These are phyloP conservation scores for Molossus alvarezi DNA, from an alignment of 2,797 vertebrate species.

Conservation along the genomic window DNA sequence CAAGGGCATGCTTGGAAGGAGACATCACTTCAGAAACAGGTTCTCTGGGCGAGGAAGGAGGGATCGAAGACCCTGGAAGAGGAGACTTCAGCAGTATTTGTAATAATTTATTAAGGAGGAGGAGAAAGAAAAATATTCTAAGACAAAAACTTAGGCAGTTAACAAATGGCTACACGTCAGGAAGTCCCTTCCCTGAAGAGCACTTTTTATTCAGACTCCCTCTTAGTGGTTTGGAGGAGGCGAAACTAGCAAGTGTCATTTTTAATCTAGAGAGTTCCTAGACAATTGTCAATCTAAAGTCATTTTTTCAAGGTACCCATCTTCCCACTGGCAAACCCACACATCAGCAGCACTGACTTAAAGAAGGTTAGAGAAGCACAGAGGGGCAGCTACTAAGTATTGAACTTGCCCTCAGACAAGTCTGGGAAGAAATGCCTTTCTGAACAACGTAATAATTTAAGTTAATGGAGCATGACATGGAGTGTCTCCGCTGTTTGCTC, in stretches of 20 bases:
- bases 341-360: background rate
- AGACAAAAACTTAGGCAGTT: background rate
- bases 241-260: background rate
- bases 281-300: background rate
- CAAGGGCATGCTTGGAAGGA: background rate
- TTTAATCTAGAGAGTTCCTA: background rate
- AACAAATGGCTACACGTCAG: background rate
- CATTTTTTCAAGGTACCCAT: background rate
- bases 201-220: background rate
- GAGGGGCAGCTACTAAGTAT: background rate
- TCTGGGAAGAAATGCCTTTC: slow-evolving; percentile 49
- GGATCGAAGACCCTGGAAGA: background rate
- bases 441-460: slow-evolving; percentile 52
- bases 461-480: background rate
- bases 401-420: background rate
- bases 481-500: slow-evolving; percentile 22
- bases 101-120: background rate
- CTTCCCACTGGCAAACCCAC: background rate
- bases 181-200: background rate
- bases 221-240: background rate
- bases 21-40: background rate
- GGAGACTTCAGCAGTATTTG: background rate
- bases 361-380: background rate
- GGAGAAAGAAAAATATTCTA: background rate
- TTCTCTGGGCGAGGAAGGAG: background rate